phyloP scores from a whole-genome alignment of 2,113 vertebrate genomes.

The Urocynchramus pylzowi region DNA sequence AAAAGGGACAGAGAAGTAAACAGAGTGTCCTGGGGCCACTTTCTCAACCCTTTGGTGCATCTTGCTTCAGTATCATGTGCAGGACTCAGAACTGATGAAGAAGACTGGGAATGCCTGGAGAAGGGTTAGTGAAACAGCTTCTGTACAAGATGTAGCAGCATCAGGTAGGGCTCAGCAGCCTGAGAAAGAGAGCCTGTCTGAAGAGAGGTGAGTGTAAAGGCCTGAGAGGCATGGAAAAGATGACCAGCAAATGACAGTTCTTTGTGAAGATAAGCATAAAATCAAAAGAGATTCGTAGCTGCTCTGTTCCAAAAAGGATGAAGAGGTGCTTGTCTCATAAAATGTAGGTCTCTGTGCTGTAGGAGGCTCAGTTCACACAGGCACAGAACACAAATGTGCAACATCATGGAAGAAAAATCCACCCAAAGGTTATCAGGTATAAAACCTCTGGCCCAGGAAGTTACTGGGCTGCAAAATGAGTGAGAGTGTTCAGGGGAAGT shows the following conservation, averaged over 20 bases:
- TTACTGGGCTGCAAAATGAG: neutral
- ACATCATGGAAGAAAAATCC: neutral
- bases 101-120: neutral
- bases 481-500: neutral
- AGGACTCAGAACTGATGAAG: neutral
- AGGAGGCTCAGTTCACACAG: neutral
- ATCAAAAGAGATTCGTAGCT: neutral
- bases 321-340: neutral
- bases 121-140: neutral
- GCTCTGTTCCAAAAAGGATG: neutral
- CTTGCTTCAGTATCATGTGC: neutral
- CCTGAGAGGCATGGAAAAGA: neutral
- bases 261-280: neutral
- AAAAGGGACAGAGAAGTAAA: neutral
- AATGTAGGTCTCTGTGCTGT: neutral
- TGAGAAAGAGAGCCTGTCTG: neutral
- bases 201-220: neutral
- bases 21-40: neutral
- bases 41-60: neutral
- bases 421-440: neutral
- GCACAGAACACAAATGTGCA: neutral
- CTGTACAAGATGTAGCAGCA: neutral
- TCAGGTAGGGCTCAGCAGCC: neutral
- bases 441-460: neutral
- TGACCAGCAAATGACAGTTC: neutral